Base-by-base conservation (phyloP, 2,113 vertebrate species). In the Myocastor coypus region DNA sequence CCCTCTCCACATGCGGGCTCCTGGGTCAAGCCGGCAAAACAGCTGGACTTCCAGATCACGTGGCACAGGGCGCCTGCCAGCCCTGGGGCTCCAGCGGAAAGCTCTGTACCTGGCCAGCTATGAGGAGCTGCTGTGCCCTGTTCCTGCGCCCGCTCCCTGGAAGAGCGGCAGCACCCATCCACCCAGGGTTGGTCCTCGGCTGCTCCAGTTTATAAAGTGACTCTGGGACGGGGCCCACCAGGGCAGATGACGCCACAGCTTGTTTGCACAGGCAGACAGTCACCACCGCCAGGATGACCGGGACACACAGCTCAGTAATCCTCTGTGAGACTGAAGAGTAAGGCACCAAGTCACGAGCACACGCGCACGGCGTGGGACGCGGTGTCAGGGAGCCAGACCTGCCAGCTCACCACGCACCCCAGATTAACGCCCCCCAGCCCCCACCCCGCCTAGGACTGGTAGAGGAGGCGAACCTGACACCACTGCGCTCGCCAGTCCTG, bases 1-100 rank as follows among this genome's bases (percentile, higher is more conserved):
- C 24, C 12, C 37, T 34, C 7, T 1, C 37, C 32, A 24, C 28
- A 28, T 0, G 3, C 6, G 13, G 57, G 26, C 46, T 46, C 0
- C 9, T 26, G 14, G 34, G 57, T 80, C 17, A 20, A 13, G 8
- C 80, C 28, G 20, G 46, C 42, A 10, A 16, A 20, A 7, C 22
- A 50, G n/a, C 46, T 30, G 14, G 19, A 24, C 32, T 20, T 10
- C 17, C 6, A 13, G 17, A 20, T 22, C 12, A 2, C 32, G 5
- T 13, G 26, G 46, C 40, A 3, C 66, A 52, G 7, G 14, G 7
- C 24, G 8, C 52, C 22, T 9, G 34, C 26, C 63, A n/a, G 57
- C 16, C 16, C 26, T 1, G 22, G 26, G n/a, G 26, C 22, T 14
- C 88, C 14, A 7, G 64, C 42, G 24, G 0, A 17, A 34, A 63